phyloP scores from a whole-genome alignment of 2,113 vertebrate genomes.

The Quiscalus mexicanus region DNA sequence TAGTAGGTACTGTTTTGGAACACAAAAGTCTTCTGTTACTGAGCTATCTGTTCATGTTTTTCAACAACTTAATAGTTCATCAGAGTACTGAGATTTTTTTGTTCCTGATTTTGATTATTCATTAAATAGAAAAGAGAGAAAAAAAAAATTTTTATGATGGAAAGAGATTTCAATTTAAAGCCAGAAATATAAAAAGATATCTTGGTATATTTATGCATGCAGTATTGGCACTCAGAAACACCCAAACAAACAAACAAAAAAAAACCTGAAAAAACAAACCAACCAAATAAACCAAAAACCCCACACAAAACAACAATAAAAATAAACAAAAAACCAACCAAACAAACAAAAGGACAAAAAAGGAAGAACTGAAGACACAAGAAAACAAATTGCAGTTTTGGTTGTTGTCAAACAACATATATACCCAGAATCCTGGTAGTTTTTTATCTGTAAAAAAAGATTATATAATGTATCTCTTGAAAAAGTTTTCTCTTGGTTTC shows the following conservation, averaged over 20 bases:
- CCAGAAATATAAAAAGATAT: not conserved
- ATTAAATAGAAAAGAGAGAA: not conserved
- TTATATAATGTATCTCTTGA: not conserved
- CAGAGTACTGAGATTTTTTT: not conserved
- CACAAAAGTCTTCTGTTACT: not conserved
- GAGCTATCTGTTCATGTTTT: not conserved
- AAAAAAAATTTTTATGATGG: not conserved
- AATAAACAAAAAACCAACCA: not conserved
- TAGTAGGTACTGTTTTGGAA: not conserved
- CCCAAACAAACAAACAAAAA: not conserved
- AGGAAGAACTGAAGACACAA: not conserved
- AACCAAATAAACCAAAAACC: too few relatives aligned
- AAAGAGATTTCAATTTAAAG: not conserved
- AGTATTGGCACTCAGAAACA: not conserved
- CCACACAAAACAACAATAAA: not conserved
- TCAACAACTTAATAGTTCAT: not conserved
- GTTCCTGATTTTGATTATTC: not conserved
- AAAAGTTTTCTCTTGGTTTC: not conserved
- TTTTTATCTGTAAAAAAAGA: not conserved
- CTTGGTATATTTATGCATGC: not conserved
- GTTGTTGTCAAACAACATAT: not conserved
- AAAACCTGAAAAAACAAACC: not conserved
- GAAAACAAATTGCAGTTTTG: not conserved
- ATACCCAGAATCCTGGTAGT: not conserved
- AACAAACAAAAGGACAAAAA: too few relatives aligned